These are phyloP conservation scores for Theristicus caerulescens DNA, from an alignment of 2,113 vertebrate genomes.

Conservation along the genomic window DNA sequence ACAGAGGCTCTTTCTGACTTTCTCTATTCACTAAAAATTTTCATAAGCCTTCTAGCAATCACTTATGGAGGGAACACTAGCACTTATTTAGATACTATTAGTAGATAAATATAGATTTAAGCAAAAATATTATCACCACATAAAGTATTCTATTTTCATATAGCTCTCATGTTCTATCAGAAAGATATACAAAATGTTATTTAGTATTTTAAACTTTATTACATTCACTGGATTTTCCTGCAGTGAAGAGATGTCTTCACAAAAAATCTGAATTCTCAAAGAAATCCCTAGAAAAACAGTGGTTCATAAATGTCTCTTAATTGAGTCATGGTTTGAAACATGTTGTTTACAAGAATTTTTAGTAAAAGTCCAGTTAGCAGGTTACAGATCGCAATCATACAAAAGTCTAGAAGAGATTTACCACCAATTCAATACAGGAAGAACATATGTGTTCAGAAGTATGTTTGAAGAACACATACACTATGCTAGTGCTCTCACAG, in stretches of 20 bases:
- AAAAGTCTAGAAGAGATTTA: background rate
- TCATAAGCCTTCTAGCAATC: background rate
- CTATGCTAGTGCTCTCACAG: background rate
- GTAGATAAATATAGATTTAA: background rate
- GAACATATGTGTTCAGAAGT: background rate
- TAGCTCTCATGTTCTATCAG: background rate
- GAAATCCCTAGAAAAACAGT: background rate
- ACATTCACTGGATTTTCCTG: background rate
- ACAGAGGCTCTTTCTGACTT: background rate
- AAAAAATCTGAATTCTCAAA: background rate
- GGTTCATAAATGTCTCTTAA: background rate
- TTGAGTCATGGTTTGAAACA: background rate
- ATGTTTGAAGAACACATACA: background rate
- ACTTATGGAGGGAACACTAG: background rate
- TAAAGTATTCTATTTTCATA: background rate
- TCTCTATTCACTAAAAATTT: background rate
- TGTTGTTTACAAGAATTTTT: background rate
- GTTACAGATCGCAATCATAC: background rate
- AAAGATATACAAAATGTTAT: background rate
- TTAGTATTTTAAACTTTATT: background rate
- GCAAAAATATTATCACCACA: background rate
- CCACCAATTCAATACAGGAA: background rate
- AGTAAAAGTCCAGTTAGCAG: background rate
- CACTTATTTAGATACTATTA: background rate
- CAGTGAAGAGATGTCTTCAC: background rate